These are phyloP conservation scores for Scomber japonicus DNA, from an alignment of 2,113 vertebrate genomes.

Conservation along the genomic window DNA sequence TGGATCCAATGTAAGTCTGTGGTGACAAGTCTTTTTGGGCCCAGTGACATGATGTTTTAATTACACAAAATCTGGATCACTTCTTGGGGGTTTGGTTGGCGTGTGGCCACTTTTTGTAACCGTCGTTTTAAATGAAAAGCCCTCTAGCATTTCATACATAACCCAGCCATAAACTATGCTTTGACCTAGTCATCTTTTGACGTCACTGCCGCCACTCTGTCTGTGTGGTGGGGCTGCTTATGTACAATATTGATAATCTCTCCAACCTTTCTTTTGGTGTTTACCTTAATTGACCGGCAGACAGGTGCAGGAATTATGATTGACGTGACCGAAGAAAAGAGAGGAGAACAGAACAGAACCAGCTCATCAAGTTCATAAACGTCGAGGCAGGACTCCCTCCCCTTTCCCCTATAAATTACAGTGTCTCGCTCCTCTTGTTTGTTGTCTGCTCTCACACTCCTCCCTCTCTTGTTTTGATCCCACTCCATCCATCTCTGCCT, in stretches of 20 bases:
- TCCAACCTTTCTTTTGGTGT: conserved; percentile 41
- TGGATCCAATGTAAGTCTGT: too few relatives aligned
- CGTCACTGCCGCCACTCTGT: conserved; percentile 16
- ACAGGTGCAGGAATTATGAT: conserved; percentile 22
- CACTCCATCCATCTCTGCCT: conserved; percentile 8
- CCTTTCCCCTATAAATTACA: conserved; percentile 49
- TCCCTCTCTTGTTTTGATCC: not conserved
- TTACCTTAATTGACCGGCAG: conserved; percentile 52
- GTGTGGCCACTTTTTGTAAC: too few relatives aligned
- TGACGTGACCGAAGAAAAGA: conserved; percentile 54
- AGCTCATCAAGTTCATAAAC: conserved; percentile 66
- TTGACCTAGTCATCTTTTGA: not conserved
- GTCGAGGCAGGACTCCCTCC: conserved; percentile 39
- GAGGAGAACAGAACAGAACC: conserved; percentile 55
- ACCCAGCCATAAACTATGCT: too few relatives aligned
- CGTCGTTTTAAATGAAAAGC: too few relatives aligned
- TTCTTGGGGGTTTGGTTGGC: too few relatives aligned
- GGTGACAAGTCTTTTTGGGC: too few relatives aligned
- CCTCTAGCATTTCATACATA: too few relatives aligned
- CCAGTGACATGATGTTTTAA: too few relatives aligned
- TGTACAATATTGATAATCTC: conserved; percentile 56
- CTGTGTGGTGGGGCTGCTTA: conserved; percentile 38
- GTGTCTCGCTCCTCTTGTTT: conserved; percentile 44
- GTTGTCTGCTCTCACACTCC: conserved; percentile 38
- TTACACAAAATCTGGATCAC: too few relatives aligned